Base-by-base conservation (phyloP, 1,140 invertebrate genomes). In the Cyphomyrmex costatus region DNA sequence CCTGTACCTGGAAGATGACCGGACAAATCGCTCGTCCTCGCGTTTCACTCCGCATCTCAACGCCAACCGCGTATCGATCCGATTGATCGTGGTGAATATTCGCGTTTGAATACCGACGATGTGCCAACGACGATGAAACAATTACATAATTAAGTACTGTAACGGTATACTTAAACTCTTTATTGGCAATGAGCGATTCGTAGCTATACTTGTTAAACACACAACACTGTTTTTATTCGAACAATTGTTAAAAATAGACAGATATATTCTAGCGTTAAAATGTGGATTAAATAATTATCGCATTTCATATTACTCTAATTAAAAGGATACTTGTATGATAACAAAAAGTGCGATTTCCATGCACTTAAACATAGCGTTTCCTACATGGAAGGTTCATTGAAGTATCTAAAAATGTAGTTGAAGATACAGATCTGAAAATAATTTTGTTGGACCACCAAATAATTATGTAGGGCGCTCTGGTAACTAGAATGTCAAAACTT, bases 1-100 rank as follows among this genome's bases (percentile, higher is more conserved):
- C 60, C 79, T 60, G 79, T 83, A 83, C 27, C 53, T 83, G n/a
- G 53, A 83, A 83, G 74, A 85, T 78, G 82, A 78, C 82, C 73
- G 73, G 61, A 85, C 70, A 78, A 78, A 85, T 77, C 82, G 79
- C 85, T 71, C 36, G 42, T 68, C 53, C 80, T 78, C 71, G 36
- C 27, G 21, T 79, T 80, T 70, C 61, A 49, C 84, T 68, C 24
- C 60, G 49, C 24, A 51, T 77, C 73, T 53, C 82, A 16, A 42
- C 46, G 36, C 42, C 46, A 46, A 21, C 27, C 56, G 46, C 49
- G 36, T 79, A 85, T 66, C 84, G 84, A 85, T 79, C 83, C 61
- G 30, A 80, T 80, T 76, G 51, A 42, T 30, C 51, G 65, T 46
- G 33, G 24, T 46, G 66, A 36, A 60, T 58, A 73, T 53, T 46